Evolutionary conservation across 1,140 invertebrate genomes (phyloP).

Genomic region (Wiebesia pumilae): DNA sequence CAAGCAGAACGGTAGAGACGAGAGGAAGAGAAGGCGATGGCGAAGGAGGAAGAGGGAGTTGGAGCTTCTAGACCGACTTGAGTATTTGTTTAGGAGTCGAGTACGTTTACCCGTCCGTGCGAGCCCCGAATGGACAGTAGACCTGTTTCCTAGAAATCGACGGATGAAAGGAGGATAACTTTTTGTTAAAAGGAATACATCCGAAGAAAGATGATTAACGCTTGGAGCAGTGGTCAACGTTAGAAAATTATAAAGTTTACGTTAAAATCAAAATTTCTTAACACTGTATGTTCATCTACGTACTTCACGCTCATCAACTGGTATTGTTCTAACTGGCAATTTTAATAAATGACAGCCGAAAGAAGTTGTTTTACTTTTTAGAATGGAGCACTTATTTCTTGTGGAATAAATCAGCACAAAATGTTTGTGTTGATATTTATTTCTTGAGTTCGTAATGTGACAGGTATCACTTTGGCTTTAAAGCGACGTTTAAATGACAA

Average conservation of each 20-base stretch:
- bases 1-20: constrained; percentile 12
- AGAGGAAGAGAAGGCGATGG: neutral
- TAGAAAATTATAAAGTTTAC: neutral
- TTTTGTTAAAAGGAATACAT: neutral
- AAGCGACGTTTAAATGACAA: too few species aligned
- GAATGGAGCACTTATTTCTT: too few species aligned
- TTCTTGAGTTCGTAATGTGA: too few species aligned
- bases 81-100: constrained; percentile 62
- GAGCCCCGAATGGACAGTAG: constrained; percentile 9
- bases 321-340: too few species aligned
- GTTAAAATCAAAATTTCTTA: too few species aligned
- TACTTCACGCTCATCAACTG: too few species aligned
- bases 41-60: neutral
- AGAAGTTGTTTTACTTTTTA: too few species aligned
- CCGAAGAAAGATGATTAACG: neutral
- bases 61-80: constrained; percentile 12
- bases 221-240: neutral
- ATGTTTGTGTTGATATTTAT: too few species aligned
- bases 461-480: too few species aligned
- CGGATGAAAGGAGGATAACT: constrained; percentile 24
- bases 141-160: constrained; percentile 27
- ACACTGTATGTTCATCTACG: too few species aligned
- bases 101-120: constrained; percentile 56
- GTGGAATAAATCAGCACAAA: too few species aligned
- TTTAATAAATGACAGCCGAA: too few species aligned